These are phyloP conservation scores for Pipistrellus kuhlii DNA, from an alignment of 2,797 vertebrate species.

Conservation along the genomic window DNA sequence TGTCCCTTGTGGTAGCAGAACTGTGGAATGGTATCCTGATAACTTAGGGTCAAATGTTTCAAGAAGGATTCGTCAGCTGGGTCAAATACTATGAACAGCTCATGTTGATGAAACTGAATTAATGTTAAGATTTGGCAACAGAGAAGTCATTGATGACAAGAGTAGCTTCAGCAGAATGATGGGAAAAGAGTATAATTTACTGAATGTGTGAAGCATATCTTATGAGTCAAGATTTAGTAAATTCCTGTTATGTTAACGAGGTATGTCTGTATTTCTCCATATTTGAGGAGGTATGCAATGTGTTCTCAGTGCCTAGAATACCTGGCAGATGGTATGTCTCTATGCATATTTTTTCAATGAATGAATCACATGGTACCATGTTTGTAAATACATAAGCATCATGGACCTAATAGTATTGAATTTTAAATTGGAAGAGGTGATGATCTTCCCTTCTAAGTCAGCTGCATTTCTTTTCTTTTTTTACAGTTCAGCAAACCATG, in stretches of 20 bases:
- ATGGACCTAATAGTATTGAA: not conserved
- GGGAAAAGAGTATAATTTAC: not conserved
- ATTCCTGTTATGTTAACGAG: not conserved
- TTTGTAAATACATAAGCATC: not conserved
- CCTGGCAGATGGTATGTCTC: not conserved
- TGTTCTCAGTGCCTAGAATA: not conserved
- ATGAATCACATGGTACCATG: not conserved
- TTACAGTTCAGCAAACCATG: not conserved
- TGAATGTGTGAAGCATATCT: not conserved
- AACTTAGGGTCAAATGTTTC: not conserved
- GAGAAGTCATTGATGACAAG: not conserved
- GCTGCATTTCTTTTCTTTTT: not conserved
- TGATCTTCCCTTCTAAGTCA: not conserved
- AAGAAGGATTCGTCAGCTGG: not conserved
- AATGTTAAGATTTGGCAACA: not conserved
- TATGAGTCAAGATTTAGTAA: not conserved
- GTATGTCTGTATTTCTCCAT: not conserved
- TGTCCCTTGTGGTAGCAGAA: not conserved
- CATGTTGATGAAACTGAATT: not conserved
- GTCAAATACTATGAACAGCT: not conserved
- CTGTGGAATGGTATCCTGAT: not conserved
- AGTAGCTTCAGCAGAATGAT: not conserved
- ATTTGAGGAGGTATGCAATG: not conserved
- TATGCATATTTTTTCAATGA: not conserved
- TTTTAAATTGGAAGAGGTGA: conserved; percentile 13